Conservation (phyloP, 2,797 vertebrate genomes). For the Pempheris klunzingeri region DNA sequence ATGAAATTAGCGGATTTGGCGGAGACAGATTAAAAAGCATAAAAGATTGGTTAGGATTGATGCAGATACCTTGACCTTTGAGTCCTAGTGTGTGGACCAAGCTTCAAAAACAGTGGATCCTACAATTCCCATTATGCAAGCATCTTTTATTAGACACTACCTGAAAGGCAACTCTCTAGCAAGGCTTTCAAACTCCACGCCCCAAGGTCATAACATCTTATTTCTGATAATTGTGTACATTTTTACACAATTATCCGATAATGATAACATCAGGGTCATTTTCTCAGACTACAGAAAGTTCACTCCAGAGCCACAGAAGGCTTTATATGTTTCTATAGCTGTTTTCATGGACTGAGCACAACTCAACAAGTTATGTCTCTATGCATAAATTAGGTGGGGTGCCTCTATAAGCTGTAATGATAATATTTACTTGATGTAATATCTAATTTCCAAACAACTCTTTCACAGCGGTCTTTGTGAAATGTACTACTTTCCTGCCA, state of each 20-base stretch:
- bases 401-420: background rate
- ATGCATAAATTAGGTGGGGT: background rate
- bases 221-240: background rate
- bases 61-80: background rate
- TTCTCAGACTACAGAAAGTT: background rate
- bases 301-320: background rate
- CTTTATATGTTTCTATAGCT: too few species aligned
- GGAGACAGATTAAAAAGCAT: background rate
- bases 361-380: background rate
- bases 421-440: background rate
- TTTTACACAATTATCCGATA: too few species aligned
- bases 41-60: background rate
- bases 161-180: background rate
- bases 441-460: background rate
- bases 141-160: background rate
- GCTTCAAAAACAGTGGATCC: background rate
- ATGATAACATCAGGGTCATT: background rate
- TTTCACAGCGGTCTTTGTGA: constrained; percentile 9
- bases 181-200: background rate
- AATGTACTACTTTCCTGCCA: background rate
- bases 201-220: background rate
- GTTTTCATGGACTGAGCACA: background rate
- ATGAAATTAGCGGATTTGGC: background rate
- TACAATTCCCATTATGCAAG: background rate
- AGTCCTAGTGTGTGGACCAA: too few species aligned